Conservation (phyloP, 2,888 invertebrate genomes). For the Eupithecia tripunctaria region DNA sequence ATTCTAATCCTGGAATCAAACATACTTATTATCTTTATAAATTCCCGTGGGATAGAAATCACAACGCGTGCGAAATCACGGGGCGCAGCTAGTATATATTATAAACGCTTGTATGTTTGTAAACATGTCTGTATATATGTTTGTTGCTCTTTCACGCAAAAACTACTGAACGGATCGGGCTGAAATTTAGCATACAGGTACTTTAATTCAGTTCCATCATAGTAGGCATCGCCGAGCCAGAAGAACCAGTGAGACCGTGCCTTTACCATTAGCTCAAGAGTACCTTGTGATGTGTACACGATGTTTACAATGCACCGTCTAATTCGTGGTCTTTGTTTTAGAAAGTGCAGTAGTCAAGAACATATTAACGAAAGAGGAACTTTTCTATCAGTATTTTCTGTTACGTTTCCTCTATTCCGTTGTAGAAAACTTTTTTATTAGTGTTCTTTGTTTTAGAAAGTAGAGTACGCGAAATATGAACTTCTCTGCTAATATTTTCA, state of each 20-base stretch:
- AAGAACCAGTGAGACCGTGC: not conserved
- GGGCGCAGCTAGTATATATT: no score
- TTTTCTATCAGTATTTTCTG: not conserved
- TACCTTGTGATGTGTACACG: not conserved
- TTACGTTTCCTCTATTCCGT: no score
- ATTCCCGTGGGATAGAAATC: no score
- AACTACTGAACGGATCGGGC: no score
- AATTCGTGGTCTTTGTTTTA: slow-evolving; percentile 17
- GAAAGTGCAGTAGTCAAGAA: not conserved
- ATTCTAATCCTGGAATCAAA: no score
- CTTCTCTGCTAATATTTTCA: not conserved
- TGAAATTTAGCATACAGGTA: no score
- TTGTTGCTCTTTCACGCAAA: no score
- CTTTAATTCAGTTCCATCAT: not conserved
- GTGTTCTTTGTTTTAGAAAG: slow-evolving; percentile 14
- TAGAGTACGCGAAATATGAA: not conserved
- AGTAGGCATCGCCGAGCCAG: not conserved
- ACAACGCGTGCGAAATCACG: no score
- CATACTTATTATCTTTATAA: no score
- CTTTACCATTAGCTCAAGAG: not conserved
- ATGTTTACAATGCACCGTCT: slow-evolving; percentile 13
- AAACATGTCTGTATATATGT: no score
- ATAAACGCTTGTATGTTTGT: no score
- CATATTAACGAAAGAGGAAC: not conserved
- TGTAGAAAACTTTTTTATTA: no score